Base-by-base conservation (phyloP, 2,888 invertebrate species). In the Subacronicta megacephala region DNA sequence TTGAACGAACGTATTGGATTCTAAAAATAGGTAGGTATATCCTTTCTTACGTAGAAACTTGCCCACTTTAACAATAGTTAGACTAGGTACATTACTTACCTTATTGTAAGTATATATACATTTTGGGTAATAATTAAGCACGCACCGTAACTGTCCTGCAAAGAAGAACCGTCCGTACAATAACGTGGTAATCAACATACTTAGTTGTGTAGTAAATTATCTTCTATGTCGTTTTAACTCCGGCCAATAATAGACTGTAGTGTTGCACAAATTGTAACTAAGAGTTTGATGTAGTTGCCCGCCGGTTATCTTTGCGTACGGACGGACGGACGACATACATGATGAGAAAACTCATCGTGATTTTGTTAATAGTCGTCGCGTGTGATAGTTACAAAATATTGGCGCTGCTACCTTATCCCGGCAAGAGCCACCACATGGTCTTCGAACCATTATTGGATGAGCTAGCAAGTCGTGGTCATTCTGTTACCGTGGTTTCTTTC, bases 341-440 rank as follows among this genome's bases (percentile, higher is more conserved):
- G 13, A 68, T 72, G 72, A 31, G 42, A 31, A 31, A 40, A 55
- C 29, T 67, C 23, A 23, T 77, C 17, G 40, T 77, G 37, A 53
- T 79, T 41, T 23, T 63, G 23, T n/a, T 73, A 13, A 47, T 69
- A 15, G 38, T 73, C 46, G 56, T 66, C 36, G 53, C 59, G 13
- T 73, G 71, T 51, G 62, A 78, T 13, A 70, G 78, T 41, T 84
- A 78, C 43, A 82, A 77, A 41, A 90, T 95, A 38, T 78, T 95
- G 7, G 92, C 87, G 10, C 60, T 92, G 0, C 87, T 95, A 33
- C 89, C 90, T 1, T 92, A 94, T 59, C 81, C 85, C 0, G 95
- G 95, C 0, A 93, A 91, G 54, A 95, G 95, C 49, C 95, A 95
- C 64, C 89, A 93, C 62, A 86, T 90, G 66, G 90, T 95, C 3